Evolutionary conservation across 2,888 invertebrate species (phyloP).

Genomic region (Drosophila gaucha): DNA sequence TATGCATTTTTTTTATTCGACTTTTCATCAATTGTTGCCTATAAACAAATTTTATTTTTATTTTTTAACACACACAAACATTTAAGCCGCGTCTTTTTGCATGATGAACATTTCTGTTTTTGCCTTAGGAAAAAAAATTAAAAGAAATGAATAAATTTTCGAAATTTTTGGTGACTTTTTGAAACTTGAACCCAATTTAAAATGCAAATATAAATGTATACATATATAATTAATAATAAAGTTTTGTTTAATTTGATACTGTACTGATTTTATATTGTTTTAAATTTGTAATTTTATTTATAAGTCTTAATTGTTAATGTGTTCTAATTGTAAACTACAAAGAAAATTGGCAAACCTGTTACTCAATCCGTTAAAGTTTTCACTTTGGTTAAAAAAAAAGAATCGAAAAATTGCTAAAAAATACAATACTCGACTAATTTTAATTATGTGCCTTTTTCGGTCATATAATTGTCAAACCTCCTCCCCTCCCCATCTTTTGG

Average conservation of each 20-base stretch:
- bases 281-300: constrained; percentile 72
- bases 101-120: constrained; percentile 34
- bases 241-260: constrained; percentile 73
- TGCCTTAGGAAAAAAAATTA: constrained; percentile 8
- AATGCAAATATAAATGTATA: constrained; percentile 77
- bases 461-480: constrained; percentile 13
- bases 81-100: constrained; percentile 43
- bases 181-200: constrained; percentile 60
- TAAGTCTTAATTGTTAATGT: constrained; percentile 78
- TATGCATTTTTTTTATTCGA: constrained; percentile 39
- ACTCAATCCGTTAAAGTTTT: constrained; percentile 67
- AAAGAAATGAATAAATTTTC: constrained; percentile 18
- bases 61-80: constrained; percentile 68
- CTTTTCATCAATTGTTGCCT: constrained; percentile 40
- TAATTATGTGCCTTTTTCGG: constrained; percentile 47
- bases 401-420: constrained; percentile 8
- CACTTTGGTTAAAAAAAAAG: constrained; percentile 34
- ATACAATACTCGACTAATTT: constrained; percentile 31
- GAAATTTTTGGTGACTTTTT: constrained; percentile 71
- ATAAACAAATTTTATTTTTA: constrained; percentile 27
- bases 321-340: constrained; percentile 75
- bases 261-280: constrained; percentile 81
- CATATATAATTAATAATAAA: constrained; percentile 62
- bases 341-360: constrained; percentile 70
- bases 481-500: constrained; percentile 22